Percentiles rank a stretch among this genome's conserved stretches.
phyloP scores from a whole-genome alignment of 2,888 invertebrate species.

The Nesidiocoris tenuis region DNA sequence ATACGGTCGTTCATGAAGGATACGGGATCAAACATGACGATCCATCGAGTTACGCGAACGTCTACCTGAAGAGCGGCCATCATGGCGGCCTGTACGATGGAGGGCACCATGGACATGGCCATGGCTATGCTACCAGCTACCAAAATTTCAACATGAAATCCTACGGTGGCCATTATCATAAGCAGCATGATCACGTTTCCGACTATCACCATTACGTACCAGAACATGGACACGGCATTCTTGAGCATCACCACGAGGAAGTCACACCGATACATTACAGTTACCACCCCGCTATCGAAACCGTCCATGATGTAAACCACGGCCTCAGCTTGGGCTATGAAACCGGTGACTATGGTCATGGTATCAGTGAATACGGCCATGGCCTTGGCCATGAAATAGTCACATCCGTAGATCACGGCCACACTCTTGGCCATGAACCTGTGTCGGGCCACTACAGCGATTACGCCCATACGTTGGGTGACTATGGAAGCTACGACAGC shows the following conservation, averaged over 20 bases:
- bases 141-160: constrained; percentile 38
- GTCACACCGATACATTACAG: not conserved
- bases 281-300: not conserved
- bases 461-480: not conserved
- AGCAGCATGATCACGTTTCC: not conserved
- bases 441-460: no score
- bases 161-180: constrained; percentile 6
- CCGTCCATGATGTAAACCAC: not conserved
- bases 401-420: not conserved
- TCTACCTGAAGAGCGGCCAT: constrained; percentile 18
- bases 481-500: not conserved
- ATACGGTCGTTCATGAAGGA: not conserved
- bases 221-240: not conserved
- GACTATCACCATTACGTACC: not conserved
- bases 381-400: not conserved
- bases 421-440: not conserved
- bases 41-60: constrained; percentile 9
- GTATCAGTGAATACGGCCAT: not conserved
- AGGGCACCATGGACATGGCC: constrained; percentile 4
- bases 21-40: constrained; percentile 12
- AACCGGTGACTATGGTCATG: not conserved
- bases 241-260: not conserved
- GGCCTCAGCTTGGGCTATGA: not conserved
- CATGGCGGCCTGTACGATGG: constrained; percentile 6
- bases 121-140: constrained; percentile 15